Base-by-base conservation (phyloP, 2,113 vertebrate genomes). In the Cebidichthys violaceus region DNA sequence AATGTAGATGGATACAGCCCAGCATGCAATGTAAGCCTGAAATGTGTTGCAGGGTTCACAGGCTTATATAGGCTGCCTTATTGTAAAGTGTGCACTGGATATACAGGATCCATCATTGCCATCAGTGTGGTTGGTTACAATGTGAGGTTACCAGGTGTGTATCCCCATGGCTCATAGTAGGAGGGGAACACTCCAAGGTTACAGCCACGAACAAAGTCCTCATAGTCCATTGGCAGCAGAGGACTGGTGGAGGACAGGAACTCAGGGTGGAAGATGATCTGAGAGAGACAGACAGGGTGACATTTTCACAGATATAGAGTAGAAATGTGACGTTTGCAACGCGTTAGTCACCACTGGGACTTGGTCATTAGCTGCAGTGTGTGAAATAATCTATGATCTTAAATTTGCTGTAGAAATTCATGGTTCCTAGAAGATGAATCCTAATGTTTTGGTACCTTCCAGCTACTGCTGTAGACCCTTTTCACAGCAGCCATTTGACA, bases 81-180 rank as follows among this genome's bases (percentile, higher is more conserved):
- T 41, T 41, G 41, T 41, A 41, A 41, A 52, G 43, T 3, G 7
- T 39, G 6, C 2, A 33, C 50, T 39, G 47, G 33, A 29, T 55
- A 11, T 9, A 70, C 22, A 37, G 20, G n/a, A 52, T 45, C 10
- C 0, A n/a, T 43, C 35, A 17, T 29, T 18, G 45, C 9, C n/a
- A n/a, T n/a, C n/a, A n/a, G n/a, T n/a, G n/a, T n/a, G n/a, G n/a
- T n/a, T 7, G 43, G 29, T 61, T 60, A 10, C 27, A 31, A 92
- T 54, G 60, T 43, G 3, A 66, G 7, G 22, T 39, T 92, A 99
- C 98, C 98, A 88, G 98, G 98, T 70, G 98, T 99, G 89, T 99
- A 99, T 60, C 98, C 98, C 98, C 98, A 99, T 1, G 98, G 98
- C 31, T 99, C 98, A 80, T 99, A 99, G 90, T 99, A 99, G 7